Evolutionary conservation across 2,113 vertebrate species (phyloP), one percentile per base, ranked within the genome.

Genomic region (Elephas maximus): DNA sequence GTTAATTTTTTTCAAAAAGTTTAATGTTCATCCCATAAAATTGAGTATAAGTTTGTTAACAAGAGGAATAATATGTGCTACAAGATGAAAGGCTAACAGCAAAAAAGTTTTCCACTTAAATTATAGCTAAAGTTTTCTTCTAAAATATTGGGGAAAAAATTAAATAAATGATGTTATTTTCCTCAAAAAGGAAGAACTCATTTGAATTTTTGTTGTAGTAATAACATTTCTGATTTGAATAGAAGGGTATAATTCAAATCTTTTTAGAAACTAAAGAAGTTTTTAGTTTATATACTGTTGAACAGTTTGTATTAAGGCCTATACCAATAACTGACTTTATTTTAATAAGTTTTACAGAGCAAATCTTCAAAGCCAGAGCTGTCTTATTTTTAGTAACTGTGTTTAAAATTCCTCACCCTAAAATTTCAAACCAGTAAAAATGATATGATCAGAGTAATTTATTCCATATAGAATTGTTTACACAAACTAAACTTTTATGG

Each of bases 51-150:
- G 71, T 96, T 98, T 93, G 26, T 95, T 98, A 96, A 94, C 96
- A 98, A 96, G 88, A 97, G 28, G 11, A 92, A 10, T 96, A 92
- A 76, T 84, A 88, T 8, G 95, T 89, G 74, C 83, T 98, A 65
- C 79, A 94, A 57, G 96, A 95, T 92, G 65, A 57, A 74, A 71
- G 98, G 93, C 81, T 94, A 81, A 69, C 57, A 69, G 60, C 85
- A 94, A 93, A 92, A 94, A 93, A 88, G 83, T 78, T 98, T 95
- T 96, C 48, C 74, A 94, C 95, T 98, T 94, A 83, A 98, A 93
- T 92, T 94, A 98, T 97, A 92, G 92, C 95, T 97, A 92, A 97
- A 98, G 93, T 85, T 97, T 98, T 96, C 97, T 96, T 98, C 79
- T 81, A 96, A 90, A 97, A 95, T 97, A 90, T 69, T 96, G 95